phyloP scores from a whole-genome alignment of 2,888 invertebrate genomes.

The Melitaea athalia region DNA sequence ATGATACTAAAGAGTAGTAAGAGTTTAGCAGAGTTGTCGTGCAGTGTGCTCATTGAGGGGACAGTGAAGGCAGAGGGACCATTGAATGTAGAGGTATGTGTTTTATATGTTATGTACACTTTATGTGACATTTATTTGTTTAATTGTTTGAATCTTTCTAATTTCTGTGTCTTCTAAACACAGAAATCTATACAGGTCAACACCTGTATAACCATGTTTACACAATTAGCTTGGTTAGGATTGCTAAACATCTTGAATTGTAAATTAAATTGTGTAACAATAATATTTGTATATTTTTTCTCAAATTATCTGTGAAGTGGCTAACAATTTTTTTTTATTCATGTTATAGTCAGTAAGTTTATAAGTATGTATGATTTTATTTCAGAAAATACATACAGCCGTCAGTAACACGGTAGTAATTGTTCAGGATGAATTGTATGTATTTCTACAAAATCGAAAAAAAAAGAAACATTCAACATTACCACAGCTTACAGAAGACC shows the following conservation, averaged over 20 bases:
- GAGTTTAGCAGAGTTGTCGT: conserved; percentile 87
- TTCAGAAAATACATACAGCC: conserved; percentile 85
- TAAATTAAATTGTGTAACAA: too few relatives aligned
- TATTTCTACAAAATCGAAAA: conserved; percentile 70
- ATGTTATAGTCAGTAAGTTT: not conserved
- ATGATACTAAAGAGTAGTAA: conserved; percentile 80
- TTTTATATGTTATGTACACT: conserved; percentile 29
- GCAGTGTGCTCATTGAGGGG: conserved; percentile 88
- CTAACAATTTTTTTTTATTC: too few relatives aligned
- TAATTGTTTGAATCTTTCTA: too few relatives aligned
- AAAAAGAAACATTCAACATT: conserved; percentile 45
- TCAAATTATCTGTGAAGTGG: not conserved
- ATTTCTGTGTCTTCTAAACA: too few relatives aligned
- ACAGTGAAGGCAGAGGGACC: conserved; percentile 91
- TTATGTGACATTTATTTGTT: too few relatives aligned
- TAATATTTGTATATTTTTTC: not conserved
- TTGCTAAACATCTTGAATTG: too few relatives aligned
- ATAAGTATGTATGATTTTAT: conserved; percentile 38
- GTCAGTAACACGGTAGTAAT: conserved; percentile 82
- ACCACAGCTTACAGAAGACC: conserved; percentile 45
- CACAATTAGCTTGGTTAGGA: too few relatives aligned
- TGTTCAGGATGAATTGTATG: conserved; percentile 83
- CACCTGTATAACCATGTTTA: too few relatives aligned
- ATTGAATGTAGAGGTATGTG: conserved; percentile 92
- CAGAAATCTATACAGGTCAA: too few relatives aligned